A percentile compares a stretch with the other conserved stretches of the same genome.
phyloP scores from a whole-genome alignment of 2,888 invertebrate genomes.

The Drosophila mimetica region DNA sequence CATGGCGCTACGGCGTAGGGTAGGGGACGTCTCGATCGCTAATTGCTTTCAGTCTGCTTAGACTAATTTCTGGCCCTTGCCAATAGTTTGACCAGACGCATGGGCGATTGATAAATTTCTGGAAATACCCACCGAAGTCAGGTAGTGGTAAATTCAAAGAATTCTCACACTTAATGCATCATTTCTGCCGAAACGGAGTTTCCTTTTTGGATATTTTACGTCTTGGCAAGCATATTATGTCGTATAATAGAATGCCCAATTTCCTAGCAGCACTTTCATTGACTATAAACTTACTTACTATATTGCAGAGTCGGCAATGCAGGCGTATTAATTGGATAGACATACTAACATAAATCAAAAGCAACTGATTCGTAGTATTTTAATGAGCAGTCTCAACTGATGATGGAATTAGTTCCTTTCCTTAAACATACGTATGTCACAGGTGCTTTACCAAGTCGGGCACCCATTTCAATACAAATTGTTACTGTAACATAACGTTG shows the following conservation, averaged over 20 bases:
- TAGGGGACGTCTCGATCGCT: slow-evolving; percentile 62
- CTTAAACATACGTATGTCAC: background rate
- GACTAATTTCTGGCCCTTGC: slow-evolving; percentile 66
- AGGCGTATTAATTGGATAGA: too few relatives aligned
- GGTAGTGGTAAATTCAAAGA: slow-evolving; percentile 62
- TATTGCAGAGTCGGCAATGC: too few relatives aligned
- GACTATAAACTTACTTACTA: background rate
- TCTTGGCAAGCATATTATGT: background rate
- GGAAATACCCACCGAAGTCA: slow-evolving; percentile 58
- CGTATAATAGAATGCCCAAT: too few relatives aligned
- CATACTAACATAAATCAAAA: too few relatives aligned
- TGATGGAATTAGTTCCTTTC: too few relatives aligned
- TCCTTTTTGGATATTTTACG: background rate
- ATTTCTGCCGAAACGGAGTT: background rate
- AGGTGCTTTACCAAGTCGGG: slow-evolving; percentile 9
- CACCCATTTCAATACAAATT: background rate
- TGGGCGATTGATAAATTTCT: slow-evolving; percentile 58
- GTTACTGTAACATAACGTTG: slow-evolving; percentile 23
- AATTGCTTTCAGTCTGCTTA: slow-evolving; percentile 79
- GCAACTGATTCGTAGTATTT: too few relatives aligned
- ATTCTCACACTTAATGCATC: slow-evolving; percentile 7
- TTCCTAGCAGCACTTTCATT: too few relatives aligned
- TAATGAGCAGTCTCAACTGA: too few relatives aligned
- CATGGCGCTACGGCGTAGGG: slow-evolving; percentile 50
- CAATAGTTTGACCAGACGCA: slow-evolving; percentile 35